phyloP scores from a whole-genome alignment of 2,888 invertebrate species.

The Amorpha juglandis region DNA sequence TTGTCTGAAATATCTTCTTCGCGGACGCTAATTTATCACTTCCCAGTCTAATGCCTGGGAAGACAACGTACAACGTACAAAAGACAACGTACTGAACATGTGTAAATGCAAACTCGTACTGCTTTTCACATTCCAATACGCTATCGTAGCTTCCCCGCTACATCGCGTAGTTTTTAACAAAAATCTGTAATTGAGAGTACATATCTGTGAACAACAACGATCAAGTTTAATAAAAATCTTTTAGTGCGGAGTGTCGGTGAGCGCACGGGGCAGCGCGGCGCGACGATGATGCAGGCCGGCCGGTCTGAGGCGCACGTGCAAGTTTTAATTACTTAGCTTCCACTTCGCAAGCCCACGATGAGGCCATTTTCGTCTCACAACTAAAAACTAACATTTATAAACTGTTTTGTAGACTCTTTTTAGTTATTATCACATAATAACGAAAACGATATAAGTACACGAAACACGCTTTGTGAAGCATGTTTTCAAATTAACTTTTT shows the following conservation, averaged over 20 bases:
- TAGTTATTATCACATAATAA: constrained; percentile 35
- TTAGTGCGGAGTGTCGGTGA: constrained; percentile 26
- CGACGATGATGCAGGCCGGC: constrained; percentile 40
- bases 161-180: too few relatives aligned
- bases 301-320: constrained; percentile 50
- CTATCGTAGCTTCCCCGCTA: too few relatives aligned
- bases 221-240: constrained; percentile 46
- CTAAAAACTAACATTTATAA: constrained; percentile 75
- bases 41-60: not conserved
- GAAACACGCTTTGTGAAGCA: not conserved
- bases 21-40: too few relatives aligned
- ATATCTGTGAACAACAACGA: constrained; percentile 39
- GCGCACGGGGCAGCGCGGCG: not conserved
- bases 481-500: not conserved
- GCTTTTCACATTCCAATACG: too few relatives aligned
- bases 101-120: not conserved
- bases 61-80: too few relatives aligned
- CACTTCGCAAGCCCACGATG: constrained; percentile 64
- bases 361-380: constrained; percentile 67
- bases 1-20: not conserved
- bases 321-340: constrained; percentile 79
- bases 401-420: constrained; percentile 60
- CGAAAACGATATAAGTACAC: not conserved
- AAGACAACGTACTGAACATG: not conserved
- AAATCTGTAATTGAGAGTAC: not conserved